A percentile compares a stretch with the other conserved stretches of the same genome.
phyloP scores from a whole-genome alignment of 2,113 vertebrate species.

The Geococcyx californianus region DNA sequence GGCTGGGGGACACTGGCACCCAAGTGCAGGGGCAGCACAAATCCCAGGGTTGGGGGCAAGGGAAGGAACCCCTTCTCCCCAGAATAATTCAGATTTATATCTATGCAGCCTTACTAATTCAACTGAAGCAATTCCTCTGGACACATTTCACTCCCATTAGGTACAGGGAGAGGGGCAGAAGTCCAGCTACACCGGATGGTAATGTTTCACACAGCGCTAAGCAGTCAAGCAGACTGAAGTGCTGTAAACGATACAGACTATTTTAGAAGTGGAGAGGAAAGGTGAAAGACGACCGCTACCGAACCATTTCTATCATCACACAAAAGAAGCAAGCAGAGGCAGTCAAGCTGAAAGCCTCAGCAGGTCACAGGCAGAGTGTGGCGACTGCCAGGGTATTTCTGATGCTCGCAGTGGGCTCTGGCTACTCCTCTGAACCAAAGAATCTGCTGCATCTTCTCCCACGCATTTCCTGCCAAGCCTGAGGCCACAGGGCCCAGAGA shows the following conservation, averaged over 20 bases:
- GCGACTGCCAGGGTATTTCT: background rate
- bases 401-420: background rate
- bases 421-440: background rate
- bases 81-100: background rate
- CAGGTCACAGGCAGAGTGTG: background rate
- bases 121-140: background rate
- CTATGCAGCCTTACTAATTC: background rate
- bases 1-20: background rate
- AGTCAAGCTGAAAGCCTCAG: background rate
- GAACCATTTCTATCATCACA: background rate
- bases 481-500: background rate
- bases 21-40: fast-evolving
- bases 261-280: background rate
- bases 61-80: background rate
- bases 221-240: background rate
- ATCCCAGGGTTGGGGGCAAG: fast-evolving
- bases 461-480: constrained; percentile 18
- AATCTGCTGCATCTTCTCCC: constrained; percentile 31
- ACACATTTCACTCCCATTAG: background rate
- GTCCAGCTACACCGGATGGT: background rate
- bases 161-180: background rate
- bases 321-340: background rate
- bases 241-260: background rate
- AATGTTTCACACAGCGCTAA: background rate
- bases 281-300: background rate